Conservation (phyloP, 2,113 vertebrate genomes). For the Lampris incognitus region DNA sequence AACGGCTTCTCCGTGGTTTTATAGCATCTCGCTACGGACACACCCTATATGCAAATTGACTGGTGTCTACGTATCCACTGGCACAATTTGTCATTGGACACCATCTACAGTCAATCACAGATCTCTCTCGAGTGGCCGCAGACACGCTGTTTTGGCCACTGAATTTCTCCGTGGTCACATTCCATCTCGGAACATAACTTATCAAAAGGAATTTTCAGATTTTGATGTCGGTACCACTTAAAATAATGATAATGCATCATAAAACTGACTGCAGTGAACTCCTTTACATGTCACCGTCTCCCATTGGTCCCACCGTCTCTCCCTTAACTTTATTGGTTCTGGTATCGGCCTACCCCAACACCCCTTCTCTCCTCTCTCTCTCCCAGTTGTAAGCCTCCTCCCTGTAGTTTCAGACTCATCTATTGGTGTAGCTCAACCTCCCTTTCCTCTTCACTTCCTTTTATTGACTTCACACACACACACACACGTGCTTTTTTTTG, state of each 20-base stretch:
- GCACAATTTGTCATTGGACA: no score
- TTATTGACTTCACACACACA: slow-evolving; percentile 43
- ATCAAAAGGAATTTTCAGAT: no score
- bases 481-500: background rate
- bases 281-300: slow-evolving; percentile 15
- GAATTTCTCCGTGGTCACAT: no score
- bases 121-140: no score
- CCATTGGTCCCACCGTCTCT: slow-evolving; percentile 21
- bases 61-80: no score
- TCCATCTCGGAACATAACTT: no score
- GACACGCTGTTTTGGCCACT: no score
- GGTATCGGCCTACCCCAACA: slow-evolving; percentile 17
- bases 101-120: no score
- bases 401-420: slow-evolving; percentile 43
- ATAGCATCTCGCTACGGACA: no score
- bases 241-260: slow-evolving; percentile 35
- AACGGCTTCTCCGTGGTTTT: no score
- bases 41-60: no score
- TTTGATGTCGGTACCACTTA: no score
- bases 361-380: background rate
- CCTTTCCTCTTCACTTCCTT: slow-evolving; percentile 15
- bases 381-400: slow-evolving; percentile 56
- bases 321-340: slow-evolving; percentile 53
- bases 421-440: slow-evolving; percentile 20
- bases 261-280: slow-evolving; percentile 39